phyloP scores from a whole-genome alignment of 53 echinoderm and acorn worm genomes.

The Paelopatides confundens region DNA sequence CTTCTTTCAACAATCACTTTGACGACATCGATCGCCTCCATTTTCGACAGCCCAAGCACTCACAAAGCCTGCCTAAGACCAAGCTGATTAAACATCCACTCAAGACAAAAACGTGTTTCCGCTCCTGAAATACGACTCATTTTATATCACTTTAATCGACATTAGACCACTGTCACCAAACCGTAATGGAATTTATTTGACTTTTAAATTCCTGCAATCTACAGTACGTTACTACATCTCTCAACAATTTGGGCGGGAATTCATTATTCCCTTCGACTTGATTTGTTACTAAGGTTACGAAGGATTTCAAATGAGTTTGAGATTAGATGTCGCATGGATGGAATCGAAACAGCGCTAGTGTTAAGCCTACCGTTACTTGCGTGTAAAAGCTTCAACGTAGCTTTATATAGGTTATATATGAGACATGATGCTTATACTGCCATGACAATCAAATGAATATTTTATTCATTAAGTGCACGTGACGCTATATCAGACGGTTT shows the following conservation, averaged over 20 bases:
- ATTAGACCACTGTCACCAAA: slow-evolving; percentile 35
- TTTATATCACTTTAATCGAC: slow-evolving; percentile 34
- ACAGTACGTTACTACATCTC: slow-evolving; percentile 3
- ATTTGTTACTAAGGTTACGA: slow-evolving; percentile 37
- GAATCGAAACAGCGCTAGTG: slow-evolving; percentile 1
- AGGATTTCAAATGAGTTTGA: slow-evolving; percentile 34
- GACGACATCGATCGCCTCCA: background rate
- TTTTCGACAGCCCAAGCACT: background rate
- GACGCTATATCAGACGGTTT: background rate
- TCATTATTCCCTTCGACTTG: slow-evolving; percentile 9
- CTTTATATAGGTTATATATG: no score
- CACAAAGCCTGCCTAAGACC: background rate
- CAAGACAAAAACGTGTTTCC: background rate
- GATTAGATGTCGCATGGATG: slow-evolving; percentile 31
- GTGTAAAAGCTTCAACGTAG: background rate
- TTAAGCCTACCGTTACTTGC: background rate
- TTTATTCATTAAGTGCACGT: background rate
- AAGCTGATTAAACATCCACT: background rate
- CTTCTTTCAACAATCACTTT: background rate
- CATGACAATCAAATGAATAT: background rate
- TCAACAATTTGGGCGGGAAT: slow-evolving; percentile 33
- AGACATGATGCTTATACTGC: no score
- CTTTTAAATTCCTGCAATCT: slow-evolving; percentile 45
- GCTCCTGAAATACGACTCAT: slow-evolving; percentile 15
- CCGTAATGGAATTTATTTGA: slow-evolving; percentile 47